phyloP scores from a whole-genome alignment of 2,797 vertebrate species.

The Selene dorsalis region DNA sequence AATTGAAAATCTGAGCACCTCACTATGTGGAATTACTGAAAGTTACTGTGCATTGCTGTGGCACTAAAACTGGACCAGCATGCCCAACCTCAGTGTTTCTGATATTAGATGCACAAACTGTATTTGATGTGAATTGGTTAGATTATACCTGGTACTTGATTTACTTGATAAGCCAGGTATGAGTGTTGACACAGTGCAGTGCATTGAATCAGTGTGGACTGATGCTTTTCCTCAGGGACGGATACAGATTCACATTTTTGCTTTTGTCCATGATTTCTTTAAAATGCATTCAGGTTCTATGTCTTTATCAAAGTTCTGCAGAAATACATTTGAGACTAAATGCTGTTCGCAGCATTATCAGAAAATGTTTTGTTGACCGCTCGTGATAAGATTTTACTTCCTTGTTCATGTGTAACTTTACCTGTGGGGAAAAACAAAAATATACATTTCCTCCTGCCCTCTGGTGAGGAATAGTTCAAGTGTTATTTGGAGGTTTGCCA shows the following conservation, averaged over 20 bases:
- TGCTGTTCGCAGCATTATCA: not conserved
- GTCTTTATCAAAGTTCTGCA: not conserved
- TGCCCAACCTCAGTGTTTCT: not conserved
- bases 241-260: not conserved
- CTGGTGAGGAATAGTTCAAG: not conserved
- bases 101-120: not conserved
- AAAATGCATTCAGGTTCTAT: not conserved
- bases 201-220: not conserved
- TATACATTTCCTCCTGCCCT: not conserved
- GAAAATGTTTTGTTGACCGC: not conserved
- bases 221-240: not conserved
- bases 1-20: not conserved
- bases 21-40: no score
- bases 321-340: not conserved
- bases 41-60: no score
- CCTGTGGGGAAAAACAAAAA: constrained; percentile 2
- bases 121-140: not conserved
- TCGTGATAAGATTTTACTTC: constrained; percentile 1
- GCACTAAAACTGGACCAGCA: not conserved
- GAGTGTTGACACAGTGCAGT: not conserved
- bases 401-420: not conserved
- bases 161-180: not conserved
- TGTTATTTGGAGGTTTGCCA: not conserved
- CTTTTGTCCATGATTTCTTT: not conserved
- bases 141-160: not conserved